Evolutionary conservation across 2,113 vertebrate genomes (phyloP).

Genomic region (Ceyx cyanopectus): DNA sequence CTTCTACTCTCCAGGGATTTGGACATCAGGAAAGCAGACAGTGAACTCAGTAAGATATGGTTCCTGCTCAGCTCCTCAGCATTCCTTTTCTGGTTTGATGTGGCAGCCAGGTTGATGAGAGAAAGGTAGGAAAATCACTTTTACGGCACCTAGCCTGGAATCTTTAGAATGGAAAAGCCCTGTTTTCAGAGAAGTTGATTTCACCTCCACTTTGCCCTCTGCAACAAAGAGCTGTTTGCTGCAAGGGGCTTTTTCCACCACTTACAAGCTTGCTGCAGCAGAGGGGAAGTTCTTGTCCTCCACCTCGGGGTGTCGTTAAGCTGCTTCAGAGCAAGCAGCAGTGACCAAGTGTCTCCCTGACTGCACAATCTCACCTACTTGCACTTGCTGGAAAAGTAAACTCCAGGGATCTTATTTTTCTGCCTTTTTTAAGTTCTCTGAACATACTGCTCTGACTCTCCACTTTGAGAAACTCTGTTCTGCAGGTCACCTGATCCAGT

Average conservation of each 20-base stretch:
- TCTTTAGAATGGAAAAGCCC: not conserved
- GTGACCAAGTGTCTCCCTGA: not conserved
- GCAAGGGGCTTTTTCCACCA: not conserved
- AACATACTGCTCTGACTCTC: not conserved
- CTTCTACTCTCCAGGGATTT: not conserved
- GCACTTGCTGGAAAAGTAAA: not conserved
- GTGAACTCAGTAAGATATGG: not conserved
- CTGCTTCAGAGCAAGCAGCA: not conserved
- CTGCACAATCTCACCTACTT: not conserved
- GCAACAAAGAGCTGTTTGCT: not conserved
- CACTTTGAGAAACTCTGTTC: not conserved
- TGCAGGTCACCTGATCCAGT: not conserved
- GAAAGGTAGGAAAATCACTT: not conserved
- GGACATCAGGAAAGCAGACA: not conserved
- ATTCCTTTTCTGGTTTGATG: not conserved
- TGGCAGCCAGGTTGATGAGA: not conserved
- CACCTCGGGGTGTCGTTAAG: accelerated
- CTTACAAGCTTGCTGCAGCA: not conserved
- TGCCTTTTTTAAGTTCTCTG: not conserved
- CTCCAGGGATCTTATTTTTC: not conserved
- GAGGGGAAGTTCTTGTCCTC: not conserved
- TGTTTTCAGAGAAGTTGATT: not conserved
- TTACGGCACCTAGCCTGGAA: not conserved
- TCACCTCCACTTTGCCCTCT: not conserved
- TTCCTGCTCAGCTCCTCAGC: not conserved